Base-by-base conservation (phyloP, 2,888 invertebrate species). In the Lasiommata megera region DNA sequence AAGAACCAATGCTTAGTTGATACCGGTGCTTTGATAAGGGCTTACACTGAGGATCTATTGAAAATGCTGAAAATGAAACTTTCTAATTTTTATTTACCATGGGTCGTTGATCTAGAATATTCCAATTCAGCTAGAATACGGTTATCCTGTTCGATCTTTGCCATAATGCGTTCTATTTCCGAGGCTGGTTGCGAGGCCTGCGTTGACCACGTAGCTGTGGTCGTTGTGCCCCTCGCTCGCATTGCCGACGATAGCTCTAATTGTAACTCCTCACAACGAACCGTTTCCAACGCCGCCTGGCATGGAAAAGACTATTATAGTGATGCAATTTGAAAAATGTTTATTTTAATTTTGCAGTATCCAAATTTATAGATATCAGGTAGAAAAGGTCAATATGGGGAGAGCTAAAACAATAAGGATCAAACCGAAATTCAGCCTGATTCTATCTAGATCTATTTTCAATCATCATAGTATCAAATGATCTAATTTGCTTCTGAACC, bases 101-200 rank as follows among this genome's bases (percentile, higher is more conserved):
- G 90, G 50, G 93, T 94, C 41, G 93, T 93, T 64, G 94, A 93
- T 78, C 96, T 93, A 69, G 95, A 94, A 82, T 96, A 96, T 82
- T 98, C 97, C 76, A 97, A 90, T 80, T 98, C 97, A 66, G 97
- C 97, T 76, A 97, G 92, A 73, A 97, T 96, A 72, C 96, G 93
- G 89, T 96, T 95, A 89, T 95, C 95, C 87, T 97, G 97, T 87
- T 97, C 97, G 75, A 98, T 96, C 92, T 97, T 97, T 69, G 97
- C 97, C 96, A 98, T 97, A 82, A 98, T 96, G 77, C 96, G 93
- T 86, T 97, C 97, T 80, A 97, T 97, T 91, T 97, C 97, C 40
- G 94, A 93, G 64, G 93, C 94, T 0, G 89, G 88, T 71, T 85
- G 87, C 40, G 84, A 77, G 75, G 92, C 76, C 80, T 78, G 71